Percentiles rank a stretch among this genome's conserved stretches.
Conservation (phyloP, 2,888 invertebrate genomes). For the Cheilosia grossa region DNA sequence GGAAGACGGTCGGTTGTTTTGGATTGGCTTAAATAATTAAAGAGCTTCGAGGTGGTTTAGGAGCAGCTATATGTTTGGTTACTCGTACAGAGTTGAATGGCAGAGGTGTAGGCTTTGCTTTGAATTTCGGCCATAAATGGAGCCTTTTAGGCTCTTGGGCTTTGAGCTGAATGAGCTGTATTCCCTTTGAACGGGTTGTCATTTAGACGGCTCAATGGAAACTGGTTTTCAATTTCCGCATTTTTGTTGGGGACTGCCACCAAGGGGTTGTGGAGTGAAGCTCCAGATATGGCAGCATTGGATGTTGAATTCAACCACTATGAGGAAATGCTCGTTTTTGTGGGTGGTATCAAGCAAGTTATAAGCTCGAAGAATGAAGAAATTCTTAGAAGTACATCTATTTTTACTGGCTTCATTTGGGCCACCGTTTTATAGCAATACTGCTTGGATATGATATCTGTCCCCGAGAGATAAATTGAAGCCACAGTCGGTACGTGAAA, state of each 20-base stretch:
- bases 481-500: too few relatives aligned
- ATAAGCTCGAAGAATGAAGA: too few relatives aligned
- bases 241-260: not conserved
- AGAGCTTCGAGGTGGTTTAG: constrained; percentile 36
- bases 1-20: constrained; percentile 44
- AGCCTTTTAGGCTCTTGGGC: not conserved
- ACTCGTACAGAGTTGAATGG: not conserved
- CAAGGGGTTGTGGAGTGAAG: too few relatives aligned
- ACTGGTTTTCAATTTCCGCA: not conserved
- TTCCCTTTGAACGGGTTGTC: not conserved
- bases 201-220: not conserved
- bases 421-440: too few relatives aligned
- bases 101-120: not conserved
- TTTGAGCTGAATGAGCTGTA: not conserved
- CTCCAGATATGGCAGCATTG: too few relatives aligned
- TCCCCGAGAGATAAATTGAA: too few relatives aligned
- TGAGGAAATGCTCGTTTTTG: too few relatives aligned
- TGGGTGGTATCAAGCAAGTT: too few relatives aligned
- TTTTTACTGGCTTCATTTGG: too few relatives aligned
- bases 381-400: too few relatives aligned
- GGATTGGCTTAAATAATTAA: constrained; percentile 60
- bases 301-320: too few relatives aligned
- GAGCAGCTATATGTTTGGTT: not conserved
- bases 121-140: constrained; percentile 4
- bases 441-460: too few relatives aligned